These are phyloP conservation scores for Sitobion miscanthi DNA, from an alignment of 1,140 invertebrate genomes.

Conservation along the genomic window DNA sequence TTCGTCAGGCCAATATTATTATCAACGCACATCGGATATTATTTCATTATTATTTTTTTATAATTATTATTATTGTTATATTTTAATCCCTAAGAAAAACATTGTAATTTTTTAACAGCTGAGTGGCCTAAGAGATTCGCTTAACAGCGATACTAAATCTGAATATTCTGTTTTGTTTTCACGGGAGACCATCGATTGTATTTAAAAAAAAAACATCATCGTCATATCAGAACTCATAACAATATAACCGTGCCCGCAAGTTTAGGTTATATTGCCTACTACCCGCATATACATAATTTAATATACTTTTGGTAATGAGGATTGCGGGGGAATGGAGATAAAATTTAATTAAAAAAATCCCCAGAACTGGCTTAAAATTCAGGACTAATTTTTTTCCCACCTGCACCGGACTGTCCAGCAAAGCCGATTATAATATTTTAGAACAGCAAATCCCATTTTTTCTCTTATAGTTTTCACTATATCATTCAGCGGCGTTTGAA, in stretches of 20 bases:
- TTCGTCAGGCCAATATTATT: neutral
- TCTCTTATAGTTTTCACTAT: neutral
- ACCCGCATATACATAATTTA: neutral
- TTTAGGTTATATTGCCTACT: neutral
- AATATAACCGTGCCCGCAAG: neutral
- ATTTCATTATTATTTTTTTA: neutral
- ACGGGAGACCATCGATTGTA: neutral
- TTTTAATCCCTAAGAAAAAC: neutral
- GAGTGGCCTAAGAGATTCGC: neutral
- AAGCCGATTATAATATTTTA: slow-evolving; percentile 42
- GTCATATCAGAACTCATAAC: neutral
- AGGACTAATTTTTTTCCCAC: neutral
- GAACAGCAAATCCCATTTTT: slow-evolving; percentile 2
- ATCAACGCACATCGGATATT: neutral
- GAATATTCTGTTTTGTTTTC: neutral
- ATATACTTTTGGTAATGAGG: neutral
- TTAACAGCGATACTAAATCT: neutral
- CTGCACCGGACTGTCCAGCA: neutral
- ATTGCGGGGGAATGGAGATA: neutral
- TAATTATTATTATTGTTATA: neutral
- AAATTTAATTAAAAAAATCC: slow-evolving; percentile 49
- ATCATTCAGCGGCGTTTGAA: slow-evolving; percentile 4
- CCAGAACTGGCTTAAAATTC: slow-evolving; percentile 21
- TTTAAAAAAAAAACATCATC: neutral
- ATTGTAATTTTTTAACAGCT: neutral